Evolutionary conservation across 2,797 vertebrate genomes (phyloP).

Genomic region (Prunella strophiata): DNA sequence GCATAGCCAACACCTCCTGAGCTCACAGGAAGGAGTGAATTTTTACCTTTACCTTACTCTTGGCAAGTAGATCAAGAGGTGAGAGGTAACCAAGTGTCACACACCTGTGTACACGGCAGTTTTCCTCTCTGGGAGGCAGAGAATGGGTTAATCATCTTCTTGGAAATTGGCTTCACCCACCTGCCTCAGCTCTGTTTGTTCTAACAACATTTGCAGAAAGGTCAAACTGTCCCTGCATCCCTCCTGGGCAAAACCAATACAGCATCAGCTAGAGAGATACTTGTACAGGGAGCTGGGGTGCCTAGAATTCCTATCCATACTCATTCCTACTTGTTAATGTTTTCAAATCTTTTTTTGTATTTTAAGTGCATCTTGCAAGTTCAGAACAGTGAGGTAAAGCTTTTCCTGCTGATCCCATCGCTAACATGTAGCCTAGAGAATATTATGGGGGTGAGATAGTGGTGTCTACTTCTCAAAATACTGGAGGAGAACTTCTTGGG

Average conservation of each 20-base stretch:
- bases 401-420: rapidly evolving
- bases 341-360: not conserved
- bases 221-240: not conserved
- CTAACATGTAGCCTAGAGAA: not conserved
- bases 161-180: not conserved
- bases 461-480: not conserved
- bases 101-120: rapidly evolving
- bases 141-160: not conserved
- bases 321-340: not conserved
- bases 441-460: not conserved
- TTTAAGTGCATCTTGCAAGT: not conserved
- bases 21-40: not conserved
- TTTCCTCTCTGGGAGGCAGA: not conserved
- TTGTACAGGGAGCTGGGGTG: not conserved
- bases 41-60: not conserved
- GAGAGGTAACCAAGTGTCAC: not conserved
- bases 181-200: not conserved
- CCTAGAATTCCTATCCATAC: not conserved
- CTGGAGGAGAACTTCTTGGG: not conserved
- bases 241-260: slow-evolving; percentile 1
- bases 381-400: not conserved
- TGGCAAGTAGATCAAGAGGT: not conserved
- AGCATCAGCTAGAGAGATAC: not conserved
- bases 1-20: not conserved
- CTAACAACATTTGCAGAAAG: slow-evolving; percentile 25